phyloP scores from a whole-genome alignment of 2,888 invertebrate genomes.

The Ganaspis brasiliensis region DNA sequence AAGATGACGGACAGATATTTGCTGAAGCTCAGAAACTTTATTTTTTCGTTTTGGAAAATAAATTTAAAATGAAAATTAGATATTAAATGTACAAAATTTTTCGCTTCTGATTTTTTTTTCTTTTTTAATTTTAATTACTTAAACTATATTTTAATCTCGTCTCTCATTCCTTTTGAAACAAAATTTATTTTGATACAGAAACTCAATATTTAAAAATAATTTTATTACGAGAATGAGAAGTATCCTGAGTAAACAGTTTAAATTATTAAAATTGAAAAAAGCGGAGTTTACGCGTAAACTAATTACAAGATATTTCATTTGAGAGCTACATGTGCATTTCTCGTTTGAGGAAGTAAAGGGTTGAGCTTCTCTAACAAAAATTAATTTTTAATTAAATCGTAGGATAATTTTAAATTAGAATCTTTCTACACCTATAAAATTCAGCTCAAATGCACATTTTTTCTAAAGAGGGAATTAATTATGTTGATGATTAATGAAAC shows the following conservation, averaged over 20 bases:
- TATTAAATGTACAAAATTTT: not conserved
- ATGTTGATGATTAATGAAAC: too few species aligned
- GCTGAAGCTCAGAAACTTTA: not conserved
- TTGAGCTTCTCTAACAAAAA: not conserved
- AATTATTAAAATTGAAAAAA: conserved; percentile 5
- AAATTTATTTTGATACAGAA: not conserved
- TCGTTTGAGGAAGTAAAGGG: not conserved
- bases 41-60: not conserved
- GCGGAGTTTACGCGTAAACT: not conserved
- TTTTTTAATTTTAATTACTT: not conserved
- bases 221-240: not conserved
- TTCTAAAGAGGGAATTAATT: too few species aligned
- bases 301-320: conserved; percentile 26
- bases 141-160: not conserved
- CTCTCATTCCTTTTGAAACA: not conserved
- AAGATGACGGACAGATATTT: conserved; percentile 4
- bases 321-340: conserved; percentile 1
- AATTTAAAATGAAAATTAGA: not conserved
- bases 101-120: not conserved
- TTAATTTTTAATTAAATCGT: conserved; percentile 19
- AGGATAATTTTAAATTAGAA: not conserved
- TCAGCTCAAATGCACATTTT: too few species aligned
- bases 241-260: not conserved
- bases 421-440: not conserved
- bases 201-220: not conserved